phyloP scores from a whole-genome alignment of 2,797 vertebrate species.

The Myioborus miniatus region DNA sequence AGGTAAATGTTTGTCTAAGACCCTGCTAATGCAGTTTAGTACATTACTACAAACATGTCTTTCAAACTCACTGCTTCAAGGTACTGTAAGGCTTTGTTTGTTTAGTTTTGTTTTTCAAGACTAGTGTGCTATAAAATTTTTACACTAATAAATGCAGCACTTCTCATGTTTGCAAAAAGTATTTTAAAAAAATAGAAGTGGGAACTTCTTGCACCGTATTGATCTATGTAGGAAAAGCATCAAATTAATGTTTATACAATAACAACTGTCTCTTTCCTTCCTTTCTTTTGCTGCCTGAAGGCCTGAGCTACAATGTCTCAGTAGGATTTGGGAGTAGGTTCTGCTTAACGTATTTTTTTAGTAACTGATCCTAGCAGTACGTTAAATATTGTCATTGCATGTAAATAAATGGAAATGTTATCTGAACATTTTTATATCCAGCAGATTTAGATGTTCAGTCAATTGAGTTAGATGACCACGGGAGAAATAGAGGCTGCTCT shows the following conservation, averaged over 20 bases:
- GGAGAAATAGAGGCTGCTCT: constrained; percentile 9
- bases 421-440: constrained; percentile 20
- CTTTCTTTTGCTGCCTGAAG: constrained; percentile 84
- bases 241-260: constrained; percentile 61
- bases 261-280: constrained; percentile 78
- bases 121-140: not conserved
- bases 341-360: constrained; percentile 77
- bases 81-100: not conserved
- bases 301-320: constrained; percentile 95
- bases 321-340: constrained; percentile 98
- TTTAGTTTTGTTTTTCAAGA: not conserved
- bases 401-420: constrained; percentile 61
- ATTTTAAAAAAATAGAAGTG: not conserved
- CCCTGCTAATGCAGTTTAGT: not conserved
- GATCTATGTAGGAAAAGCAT: constrained; percentile 28
- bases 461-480: constrained; percentile 46
- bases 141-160: not conserved
- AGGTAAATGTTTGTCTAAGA: not conserved
- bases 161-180: constrained; percentile 19
- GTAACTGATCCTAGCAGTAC: constrained; percentile 50
- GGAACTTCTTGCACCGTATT: not conserved
- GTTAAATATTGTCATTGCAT: constrained; percentile 53
- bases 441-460: constrained; percentile 26
- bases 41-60: not conserved
- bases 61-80: not conserved